Conservation (phyloP, 2,113 vertebrate species). For the Xenopus borealis region DNA sequence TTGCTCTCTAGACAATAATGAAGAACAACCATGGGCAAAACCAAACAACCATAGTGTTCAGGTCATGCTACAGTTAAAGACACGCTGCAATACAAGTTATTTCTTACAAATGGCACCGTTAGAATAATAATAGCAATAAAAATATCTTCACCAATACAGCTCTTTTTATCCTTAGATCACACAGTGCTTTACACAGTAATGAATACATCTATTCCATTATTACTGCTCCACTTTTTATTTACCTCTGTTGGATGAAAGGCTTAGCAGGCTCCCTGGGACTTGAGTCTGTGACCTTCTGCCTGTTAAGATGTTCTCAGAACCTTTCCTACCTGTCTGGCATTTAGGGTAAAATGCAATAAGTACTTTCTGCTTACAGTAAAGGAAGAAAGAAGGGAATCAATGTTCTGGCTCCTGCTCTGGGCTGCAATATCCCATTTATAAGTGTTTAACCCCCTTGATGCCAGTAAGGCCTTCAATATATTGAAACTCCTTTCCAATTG, state of each 20-base stretch:
- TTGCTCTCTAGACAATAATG: too few relatives aligned
- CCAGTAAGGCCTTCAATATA: background rate
- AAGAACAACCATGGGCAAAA: too few relatives aligned
- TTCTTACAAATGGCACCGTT: conserved; percentile 39
- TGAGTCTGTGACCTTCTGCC: conserved; percentile 40
- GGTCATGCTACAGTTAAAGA: background rate
- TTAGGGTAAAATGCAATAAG: conserved; percentile 46
- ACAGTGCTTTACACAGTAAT: conserved; percentile 40
- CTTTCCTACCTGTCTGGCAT: conserved; percentile 44
- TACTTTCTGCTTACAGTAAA: conserved; percentile 46
- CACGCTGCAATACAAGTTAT: conserved; percentile 15
- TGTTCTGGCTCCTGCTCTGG: background rate
- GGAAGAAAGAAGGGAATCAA: conserved; percentile 30
- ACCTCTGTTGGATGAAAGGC: conserved; percentile 42
- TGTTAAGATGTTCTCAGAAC: conserved; percentile 44
- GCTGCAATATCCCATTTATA: background rate
- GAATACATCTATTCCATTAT: conserved; percentile 43
- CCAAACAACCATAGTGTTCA: too few relatives aligned
- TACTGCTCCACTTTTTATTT: conserved; percentile 40
- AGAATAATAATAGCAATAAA: conserved; percentile 42
- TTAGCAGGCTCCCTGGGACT: conserved; percentile 33
- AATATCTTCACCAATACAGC: conserved; percentile 27
- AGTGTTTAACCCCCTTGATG: conserved; percentile 11
- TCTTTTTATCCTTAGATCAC: conserved; percentile 36
- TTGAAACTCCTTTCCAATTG: background rate